phyloP scores from a whole-genome alignment of 2,888 invertebrate genomes.

The Macrosoma leucophasiata region DNA sequence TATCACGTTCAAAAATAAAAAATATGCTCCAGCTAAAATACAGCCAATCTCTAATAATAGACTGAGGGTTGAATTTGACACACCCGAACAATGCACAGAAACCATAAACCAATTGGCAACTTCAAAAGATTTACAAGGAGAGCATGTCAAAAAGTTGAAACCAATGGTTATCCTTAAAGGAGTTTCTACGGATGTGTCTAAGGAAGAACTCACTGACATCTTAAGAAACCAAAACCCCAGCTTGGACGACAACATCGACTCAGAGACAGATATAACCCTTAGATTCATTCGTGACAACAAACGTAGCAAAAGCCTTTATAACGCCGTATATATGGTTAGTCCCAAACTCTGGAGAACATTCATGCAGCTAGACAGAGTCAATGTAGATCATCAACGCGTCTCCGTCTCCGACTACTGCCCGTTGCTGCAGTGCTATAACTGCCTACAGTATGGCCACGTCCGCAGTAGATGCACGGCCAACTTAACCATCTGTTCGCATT shows the following conservation, averaged over 20 bases:
- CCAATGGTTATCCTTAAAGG: constrained; percentile 17
- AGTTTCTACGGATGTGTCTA: not conserved
- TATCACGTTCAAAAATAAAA: not conserved
- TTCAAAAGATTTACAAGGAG: not conserved
- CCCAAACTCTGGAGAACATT: constrained; percentile 3
- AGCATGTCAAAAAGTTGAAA: not conserved
- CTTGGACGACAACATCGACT: not conserved
- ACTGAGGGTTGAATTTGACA: constrained; percentile 11
- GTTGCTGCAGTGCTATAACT: constrained; percentile 15
- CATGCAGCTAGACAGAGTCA: not conserved
- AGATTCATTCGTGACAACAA: constrained; percentile 1
- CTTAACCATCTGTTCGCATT: constrained; percentile 10
- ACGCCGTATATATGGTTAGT: constrained; percentile 7
- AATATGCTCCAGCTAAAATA: constrained; percentile 1
- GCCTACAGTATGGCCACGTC: constrained; percentile 21
- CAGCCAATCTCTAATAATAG: constrained; percentile 6
- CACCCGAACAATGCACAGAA: not conserved
- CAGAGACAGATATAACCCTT: not conserved
- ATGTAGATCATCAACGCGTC: constrained; percentile 13
- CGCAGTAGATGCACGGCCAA: constrained; percentile 6
- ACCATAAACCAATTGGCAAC: not conserved
- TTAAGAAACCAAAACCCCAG: not conserved
- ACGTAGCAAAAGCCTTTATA: constrained; percentile 5
- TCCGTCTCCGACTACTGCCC: constrained; percentile 13
- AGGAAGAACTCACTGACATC: not conserved